phyloP scores from a whole-genome alignment of 2,888 invertebrate species.

The Drosophila subsilvestris region DNA sequence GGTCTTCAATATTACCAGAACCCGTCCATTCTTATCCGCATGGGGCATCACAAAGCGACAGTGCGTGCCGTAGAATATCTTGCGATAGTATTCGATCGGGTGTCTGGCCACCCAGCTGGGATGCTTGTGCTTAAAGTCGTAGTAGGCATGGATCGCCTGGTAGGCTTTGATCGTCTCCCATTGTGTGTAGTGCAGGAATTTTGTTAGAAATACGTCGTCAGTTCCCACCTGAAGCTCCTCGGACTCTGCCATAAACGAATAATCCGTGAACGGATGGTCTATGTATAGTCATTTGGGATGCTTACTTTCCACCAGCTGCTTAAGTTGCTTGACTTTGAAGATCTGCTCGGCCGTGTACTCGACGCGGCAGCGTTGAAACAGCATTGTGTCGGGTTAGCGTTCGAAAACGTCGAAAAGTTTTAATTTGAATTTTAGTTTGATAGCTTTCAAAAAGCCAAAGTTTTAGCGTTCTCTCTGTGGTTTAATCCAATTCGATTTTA shows the following conservation, averaged over 20 bases:
- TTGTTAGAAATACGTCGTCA: constrained; percentile 77
- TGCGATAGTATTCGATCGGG: constrained; percentile 74
- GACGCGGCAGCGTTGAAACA: constrained; percentile 60
- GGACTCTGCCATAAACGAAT: constrained; percentile 52
- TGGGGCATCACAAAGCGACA: constrained; percentile 80
- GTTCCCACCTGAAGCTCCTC: constrained; percentile 71
- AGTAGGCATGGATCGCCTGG: constrained; percentile 74
- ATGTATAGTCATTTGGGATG: neutral
- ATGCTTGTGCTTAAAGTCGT: constrained; percentile 78
- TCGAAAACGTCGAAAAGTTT: constrained; percentile 10
- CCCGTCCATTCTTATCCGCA: constrained; percentile 80
- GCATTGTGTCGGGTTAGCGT: constrained; percentile 41
- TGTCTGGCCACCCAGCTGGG: constrained; percentile 80
- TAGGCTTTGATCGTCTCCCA: constrained; percentile 78
- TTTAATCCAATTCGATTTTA: neutral
- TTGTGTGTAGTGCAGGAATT: constrained; percentile 70
- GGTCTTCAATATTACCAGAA: constrained; percentile 74
- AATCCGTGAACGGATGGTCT: neutral
- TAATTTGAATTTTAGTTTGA: constrained; percentile 10
- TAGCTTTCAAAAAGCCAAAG: neutral
- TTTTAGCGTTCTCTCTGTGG: constrained; percentile 18
- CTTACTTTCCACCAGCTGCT: constrained; percentile 72
- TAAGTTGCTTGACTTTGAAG: constrained; percentile 69
- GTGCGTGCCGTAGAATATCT: constrained; percentile 71
- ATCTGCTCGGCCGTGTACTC: constrained; percentile 63